Evolutionary conservation across 2,113 vertebrate genomes (phyloP).

Genomic region (Daubentonia madagascariensis): DNA sequence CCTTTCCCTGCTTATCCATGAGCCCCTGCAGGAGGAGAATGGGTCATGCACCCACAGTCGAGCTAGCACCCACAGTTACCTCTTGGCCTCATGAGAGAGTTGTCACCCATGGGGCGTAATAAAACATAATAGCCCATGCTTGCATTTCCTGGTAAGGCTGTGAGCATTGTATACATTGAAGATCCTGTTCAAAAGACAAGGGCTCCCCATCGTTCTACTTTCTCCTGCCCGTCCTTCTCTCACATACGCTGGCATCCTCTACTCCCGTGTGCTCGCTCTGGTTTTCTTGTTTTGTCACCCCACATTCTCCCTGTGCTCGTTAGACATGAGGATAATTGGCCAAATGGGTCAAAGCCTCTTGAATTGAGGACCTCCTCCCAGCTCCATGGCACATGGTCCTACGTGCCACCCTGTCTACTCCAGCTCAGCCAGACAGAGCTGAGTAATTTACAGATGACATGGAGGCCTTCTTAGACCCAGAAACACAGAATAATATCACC

Average conservation of each 20-base stretch:
- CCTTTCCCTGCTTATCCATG: background rate
- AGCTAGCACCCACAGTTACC: too few species aligned
- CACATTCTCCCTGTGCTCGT: background rate
- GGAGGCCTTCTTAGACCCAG: background rate
- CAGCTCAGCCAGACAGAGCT: background rate
- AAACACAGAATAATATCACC: background rate
- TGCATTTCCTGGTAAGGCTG: background rate
- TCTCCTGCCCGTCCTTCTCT: background rate
- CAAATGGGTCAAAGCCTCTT: background rate
- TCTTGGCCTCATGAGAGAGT: background rate
- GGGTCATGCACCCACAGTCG: background rate
- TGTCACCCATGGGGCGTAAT: background rate
- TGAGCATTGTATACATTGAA: background rate
- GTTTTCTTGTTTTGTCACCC: background rate
- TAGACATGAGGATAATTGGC: background rate
- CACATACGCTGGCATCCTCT: too few species aligned
- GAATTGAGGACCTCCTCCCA: background rate
- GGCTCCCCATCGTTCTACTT: accelerated
- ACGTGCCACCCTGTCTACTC: background rate
- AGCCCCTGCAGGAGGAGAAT: background rate
- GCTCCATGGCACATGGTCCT: background rate
- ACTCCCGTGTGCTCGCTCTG: background rate
- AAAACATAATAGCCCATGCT: background rate
- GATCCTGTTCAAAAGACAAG: background rate
- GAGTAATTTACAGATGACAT: background rate